Evolutionary conservation across 2,797 vertebrate genomes (phyloP).

Genomic region (Crocidura indochinensis): DNA sequence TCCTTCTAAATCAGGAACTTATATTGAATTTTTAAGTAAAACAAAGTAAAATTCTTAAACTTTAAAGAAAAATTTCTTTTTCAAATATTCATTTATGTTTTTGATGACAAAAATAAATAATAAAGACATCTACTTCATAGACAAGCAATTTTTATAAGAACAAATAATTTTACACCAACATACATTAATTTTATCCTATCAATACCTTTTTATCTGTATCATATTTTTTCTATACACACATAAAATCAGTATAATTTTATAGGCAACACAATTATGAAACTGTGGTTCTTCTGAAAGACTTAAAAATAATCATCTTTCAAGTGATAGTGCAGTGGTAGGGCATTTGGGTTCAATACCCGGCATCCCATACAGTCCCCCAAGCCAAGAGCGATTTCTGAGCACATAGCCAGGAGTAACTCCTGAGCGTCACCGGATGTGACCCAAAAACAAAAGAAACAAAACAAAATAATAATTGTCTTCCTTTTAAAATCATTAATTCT

Average conservation of each 20-base stretch:
- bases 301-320: constrained; percentile 55
- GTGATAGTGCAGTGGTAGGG: too few relatives aligned
- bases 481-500: constrained; percentile 54
- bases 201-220: constrained; percentile 35
- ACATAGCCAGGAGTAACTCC: too few relatives aligned
- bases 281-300: constrained; percentile 40
- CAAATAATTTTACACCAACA: constrained; percentile 25
- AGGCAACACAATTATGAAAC: constrained; percentile 28
- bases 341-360: too few relatives aligned
- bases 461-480: constrained; percentile 50
- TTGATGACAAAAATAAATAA: background rate
- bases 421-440: too few relatives aligned
- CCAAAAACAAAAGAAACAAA: background rate
- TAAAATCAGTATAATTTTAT: constrained; percentile 38
- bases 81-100: background rate
- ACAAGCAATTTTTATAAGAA: background rate
- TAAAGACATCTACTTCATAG: background rate
- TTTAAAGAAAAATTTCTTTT: constrained; percentile 14
- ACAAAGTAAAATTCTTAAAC: background rate
- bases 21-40: constrained; percentile 22
- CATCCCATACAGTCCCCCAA: too few relatives aligned
- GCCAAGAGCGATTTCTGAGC: too few relatives aligned
- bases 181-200: constrained; percentile 43
- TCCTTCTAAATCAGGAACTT: constrained; percentile 36
- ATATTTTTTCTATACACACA: constrained; percentile 3